Percentiles rank a stretch among this genome's conserved stretches.
Evolutionary conservation across 2,113 vertebrate genomes (phyloP).

Genomic region (Sphaerodactylus townsendi): DNA sequence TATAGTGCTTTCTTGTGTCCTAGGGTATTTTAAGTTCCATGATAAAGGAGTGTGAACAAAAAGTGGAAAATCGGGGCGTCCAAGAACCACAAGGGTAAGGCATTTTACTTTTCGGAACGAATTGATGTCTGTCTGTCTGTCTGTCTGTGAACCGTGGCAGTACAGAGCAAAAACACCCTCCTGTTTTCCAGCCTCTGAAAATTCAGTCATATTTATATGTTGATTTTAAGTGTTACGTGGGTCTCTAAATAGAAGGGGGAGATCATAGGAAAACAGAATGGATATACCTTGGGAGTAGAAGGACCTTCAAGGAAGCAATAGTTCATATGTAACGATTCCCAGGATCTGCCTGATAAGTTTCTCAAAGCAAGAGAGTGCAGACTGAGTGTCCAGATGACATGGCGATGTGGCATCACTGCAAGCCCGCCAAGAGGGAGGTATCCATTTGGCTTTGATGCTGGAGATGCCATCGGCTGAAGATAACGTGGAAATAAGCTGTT

Average conservation of each 20-base stretch:
- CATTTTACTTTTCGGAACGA: slow-evolving; percentile 23
- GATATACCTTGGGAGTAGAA: not conserved
- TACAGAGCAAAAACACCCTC: not conserved
- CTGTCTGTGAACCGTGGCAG: not conserved
- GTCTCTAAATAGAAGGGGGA: not conserved
- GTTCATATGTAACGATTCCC: not conserved
- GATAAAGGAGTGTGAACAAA: slow-evolving; percentile 99
- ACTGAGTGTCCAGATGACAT: not conserved
- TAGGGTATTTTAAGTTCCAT: slow-evolving; percentile 98
- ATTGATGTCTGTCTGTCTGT: too few relatives aligned
- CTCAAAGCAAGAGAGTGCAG: not conserved
- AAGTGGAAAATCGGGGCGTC: slow-evolving; percentile 95
- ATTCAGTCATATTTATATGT: not conserved
- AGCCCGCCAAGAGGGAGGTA: not conserved
- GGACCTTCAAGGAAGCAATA: not conserved
- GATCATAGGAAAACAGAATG: not conserved
- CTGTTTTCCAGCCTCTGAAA: not conserved
- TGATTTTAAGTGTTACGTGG: not conserved
- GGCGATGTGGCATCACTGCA: too few relatives aligned
- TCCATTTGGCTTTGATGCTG: not conserved
- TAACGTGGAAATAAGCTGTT: not conserved
- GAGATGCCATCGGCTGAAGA: not conserved
- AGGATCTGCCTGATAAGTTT: not conserved
- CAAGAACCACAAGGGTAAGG: slow-evolving; percentile 95
- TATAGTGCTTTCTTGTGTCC: slow-evolving; percentile 38